Base-by-base conservation (phyloP, 2,113 vertebrate species). In the Tragulus kanchil region DNA sequence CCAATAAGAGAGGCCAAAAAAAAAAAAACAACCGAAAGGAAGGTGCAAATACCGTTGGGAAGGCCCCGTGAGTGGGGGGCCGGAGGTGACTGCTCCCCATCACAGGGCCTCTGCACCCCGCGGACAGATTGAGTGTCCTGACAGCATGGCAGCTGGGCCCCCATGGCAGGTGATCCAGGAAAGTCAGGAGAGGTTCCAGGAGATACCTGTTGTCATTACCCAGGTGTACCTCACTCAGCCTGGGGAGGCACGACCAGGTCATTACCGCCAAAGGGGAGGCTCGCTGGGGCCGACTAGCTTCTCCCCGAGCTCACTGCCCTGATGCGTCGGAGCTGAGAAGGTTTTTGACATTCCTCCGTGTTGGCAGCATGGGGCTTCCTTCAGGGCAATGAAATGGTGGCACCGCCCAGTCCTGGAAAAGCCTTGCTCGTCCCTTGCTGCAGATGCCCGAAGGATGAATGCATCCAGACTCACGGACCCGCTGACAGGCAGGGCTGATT, bases 401-500 rank as follows among this genome's bases (percentile, higher is more conserved):
- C 10, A 21, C 28, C 0, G 52, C 31, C 50, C 52, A 54, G 28
- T 79, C 61, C 50, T 13, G 52, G 17, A n/a, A n/a, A 56, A 54
- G 17, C 3, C 10, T 56, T 10, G 0, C 6, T 31, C 1, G 0
- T 17, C 52, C 17, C 77, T 54, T n/a, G 28, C 52, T 79, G 77
- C 52, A 79, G 28, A 56, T 0, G 1, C 52, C 10, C 1, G 52
- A 13, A 19, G 3, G 52, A 54, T n/a, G 75, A 36, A 56, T 0
- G 0, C 28, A 21, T 12, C 0, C 0, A 54, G 10, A 21, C 17
- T 56, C 52, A 79, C 1, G 1, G 77, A 79, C 31, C 10, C 1
- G 0, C 10, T 6, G 77, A n/a, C 28, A 7, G 0, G 5, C 0
- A 16, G 48, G 50, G 17, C 50, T 56, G 13, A 13, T 0, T 79